Conservation (phyloP, 2,888 invertebrate genomes). For the Orchesellides sinensis region DNA sequence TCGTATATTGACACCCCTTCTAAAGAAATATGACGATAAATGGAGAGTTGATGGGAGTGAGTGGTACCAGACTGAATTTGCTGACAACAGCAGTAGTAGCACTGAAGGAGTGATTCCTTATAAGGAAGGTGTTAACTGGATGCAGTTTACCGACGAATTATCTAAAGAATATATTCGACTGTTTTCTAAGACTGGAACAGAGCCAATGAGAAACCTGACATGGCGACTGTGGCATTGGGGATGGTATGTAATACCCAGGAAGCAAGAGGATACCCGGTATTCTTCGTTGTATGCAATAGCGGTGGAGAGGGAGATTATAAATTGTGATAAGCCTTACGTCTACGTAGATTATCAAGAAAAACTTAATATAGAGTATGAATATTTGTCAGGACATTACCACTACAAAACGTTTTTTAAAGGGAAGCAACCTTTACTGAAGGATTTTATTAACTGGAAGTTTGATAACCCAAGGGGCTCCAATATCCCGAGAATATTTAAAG, state of each 20-base stretch:
- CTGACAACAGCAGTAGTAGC: background rate
- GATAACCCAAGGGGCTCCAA: background rate
- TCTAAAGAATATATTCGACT: background rate
- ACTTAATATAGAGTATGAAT: background rate
- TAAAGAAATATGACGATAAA: background rate
- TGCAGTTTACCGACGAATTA: background rate
- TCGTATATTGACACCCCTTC: background rate
- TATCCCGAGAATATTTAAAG: background rate
- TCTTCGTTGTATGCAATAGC: background rate
- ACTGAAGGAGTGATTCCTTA: too few species aligned
- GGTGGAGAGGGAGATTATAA: background rate
- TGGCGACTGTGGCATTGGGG: background rate
- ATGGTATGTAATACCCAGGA: too few species aligned
- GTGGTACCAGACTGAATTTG: background rate
- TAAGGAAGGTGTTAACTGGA: too few species aligned
- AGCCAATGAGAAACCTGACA: too few species aligned
- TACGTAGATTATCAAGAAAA: background rate
- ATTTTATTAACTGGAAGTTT: background rate
- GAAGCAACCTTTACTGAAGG: background rate
- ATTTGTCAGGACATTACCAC: background rate
- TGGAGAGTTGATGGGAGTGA: background rate
- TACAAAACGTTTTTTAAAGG: conserved; percentile 6
- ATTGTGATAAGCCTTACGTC: background rate
- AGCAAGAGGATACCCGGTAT: background rate
- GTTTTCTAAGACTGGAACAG: too few species aligned